Conservation (phyloP, 2,888 invertebrate species). For the Ectemnius lituratus region DNA sequence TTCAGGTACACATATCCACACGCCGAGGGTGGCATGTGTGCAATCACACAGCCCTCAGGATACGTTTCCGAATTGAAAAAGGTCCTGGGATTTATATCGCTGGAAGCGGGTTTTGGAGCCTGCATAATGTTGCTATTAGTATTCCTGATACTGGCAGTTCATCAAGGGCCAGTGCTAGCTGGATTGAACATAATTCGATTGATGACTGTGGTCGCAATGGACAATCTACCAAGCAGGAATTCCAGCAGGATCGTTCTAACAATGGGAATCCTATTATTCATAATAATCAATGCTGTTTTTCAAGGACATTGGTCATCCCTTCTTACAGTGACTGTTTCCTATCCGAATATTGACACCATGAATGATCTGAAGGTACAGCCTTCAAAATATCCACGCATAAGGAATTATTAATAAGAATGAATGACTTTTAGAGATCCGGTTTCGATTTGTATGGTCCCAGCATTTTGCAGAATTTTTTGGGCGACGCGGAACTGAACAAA, state of each 20-base stretch:
- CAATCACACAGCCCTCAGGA: slow-evolving; percentile 40
- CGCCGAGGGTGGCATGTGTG: slow-evolving; percentile 49
- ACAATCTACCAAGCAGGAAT: slow-evolving; percentile 18
- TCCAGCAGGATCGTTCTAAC: slow-evolving; percentile 43
- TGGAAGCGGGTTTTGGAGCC: slow-evolving; percentile 5
- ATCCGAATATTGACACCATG: slow-evolving; percentile 40
- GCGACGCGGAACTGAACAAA: slow-evolving; percentile 22
- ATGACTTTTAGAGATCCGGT: slow-evolving; percentile 25
- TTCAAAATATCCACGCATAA: not conserved
- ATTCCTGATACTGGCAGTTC: slow-evolving; percentile 20
- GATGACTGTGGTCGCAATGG: slow-evolving; percentile 40
- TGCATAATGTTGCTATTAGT: slow-evolving; percentile 12
- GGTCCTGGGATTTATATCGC: slow-evolving; percentile 37
- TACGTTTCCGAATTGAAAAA: slow-evolving; percentile 42
- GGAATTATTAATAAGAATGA: not conserved
- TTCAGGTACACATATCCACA: slow-evolving; percentile 58
- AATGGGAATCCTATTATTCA: slow-evolving; percentile 31
- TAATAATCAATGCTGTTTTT: slow-evolving; percentile 47
- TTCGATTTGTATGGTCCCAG: slow-evolving; percentile 37
- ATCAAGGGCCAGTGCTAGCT: slow-evolving; percentile 32
- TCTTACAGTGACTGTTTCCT: slow-evolving; percentile 41
- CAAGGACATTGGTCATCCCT: slow-evolving; percentile 52
- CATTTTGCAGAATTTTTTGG: not conserved
- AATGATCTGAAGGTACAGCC: slow-evolving; percentile 44
- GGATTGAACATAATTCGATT: slow-evolving; percentile 47